A percentile compares a stretch with the other conserved stretches of the same genome.
phyloP scores from a whole-genome alignment of 2,797 vertebrate genomes.

The Myotis myotis region DNA sequence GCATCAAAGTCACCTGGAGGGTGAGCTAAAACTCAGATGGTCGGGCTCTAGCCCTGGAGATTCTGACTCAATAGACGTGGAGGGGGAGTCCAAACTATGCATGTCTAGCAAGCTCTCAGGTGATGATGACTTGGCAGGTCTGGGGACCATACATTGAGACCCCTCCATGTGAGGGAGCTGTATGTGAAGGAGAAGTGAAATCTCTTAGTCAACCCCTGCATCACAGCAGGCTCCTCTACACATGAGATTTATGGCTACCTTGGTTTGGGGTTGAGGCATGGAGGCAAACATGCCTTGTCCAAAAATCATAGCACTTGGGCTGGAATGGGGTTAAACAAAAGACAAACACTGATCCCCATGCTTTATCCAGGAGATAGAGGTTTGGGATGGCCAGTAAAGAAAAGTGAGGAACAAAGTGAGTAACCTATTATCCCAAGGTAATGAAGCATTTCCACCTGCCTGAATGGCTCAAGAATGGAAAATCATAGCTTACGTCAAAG shows the following conservation, averaged over 20 bases:
- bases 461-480: neutral
- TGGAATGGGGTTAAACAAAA: neutral
- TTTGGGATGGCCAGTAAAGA: neutral
- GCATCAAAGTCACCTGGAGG: neutral
- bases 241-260: neutral
- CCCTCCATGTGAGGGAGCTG: neutral
- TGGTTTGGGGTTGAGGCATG: neutral
- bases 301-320: constrained; percentile 9
- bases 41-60: neutral
- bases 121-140: neutral
- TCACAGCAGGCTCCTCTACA: neutral
- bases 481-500: constrained; percentile 93
- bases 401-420: neutral
- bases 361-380: neutral
- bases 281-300: neutral
- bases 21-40: neutral
- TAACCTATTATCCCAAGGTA: neutral
- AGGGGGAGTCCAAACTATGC: neutral
- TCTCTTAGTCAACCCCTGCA: too few species aligned
- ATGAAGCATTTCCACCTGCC: neutral
- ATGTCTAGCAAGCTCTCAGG: neutral
- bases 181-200: neutral
- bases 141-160: neutral
- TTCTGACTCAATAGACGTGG: neutral
- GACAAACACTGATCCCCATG: neutral